Conservation (phyloP, 2,113 vertebrate genomes). For the Arothron firmamentum region DNA sequence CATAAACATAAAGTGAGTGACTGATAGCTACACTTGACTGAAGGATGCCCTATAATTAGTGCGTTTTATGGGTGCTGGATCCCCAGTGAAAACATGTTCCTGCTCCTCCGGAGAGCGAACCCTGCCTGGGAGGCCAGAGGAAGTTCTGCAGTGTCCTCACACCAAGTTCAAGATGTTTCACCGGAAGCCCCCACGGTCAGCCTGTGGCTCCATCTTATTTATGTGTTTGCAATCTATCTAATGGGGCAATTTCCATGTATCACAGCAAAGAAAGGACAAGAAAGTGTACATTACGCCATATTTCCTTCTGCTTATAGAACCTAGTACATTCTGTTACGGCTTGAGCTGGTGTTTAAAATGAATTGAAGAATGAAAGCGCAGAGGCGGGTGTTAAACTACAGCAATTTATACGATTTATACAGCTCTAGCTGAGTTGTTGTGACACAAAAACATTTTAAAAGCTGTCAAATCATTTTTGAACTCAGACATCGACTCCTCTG, state of each 20-base stretch:
- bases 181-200: conserved; percentile 13
- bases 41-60: conserved; percentile 67
- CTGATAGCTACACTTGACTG: conserved; percentile 59
- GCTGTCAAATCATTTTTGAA: neutral
- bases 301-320: neutral
- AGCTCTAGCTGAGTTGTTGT: no score
- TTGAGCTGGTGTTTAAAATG: neutral
- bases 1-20: conserved; percentile 65
- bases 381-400: no score
- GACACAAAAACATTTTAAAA: no score
- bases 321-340: conserved; percentile 13
- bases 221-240: conserved; percentile 16
- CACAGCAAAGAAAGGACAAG: neutral
- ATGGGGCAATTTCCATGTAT: conserved; percentile 13
- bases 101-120: conserved; percentile 48
- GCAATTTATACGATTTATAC: no score
- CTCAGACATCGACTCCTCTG: neutral
- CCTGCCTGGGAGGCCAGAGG: conserved; percentile 55
- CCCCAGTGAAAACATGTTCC: conserved; percentile 59
- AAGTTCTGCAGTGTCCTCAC: conserved; percentile 34
- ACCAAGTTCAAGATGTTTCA: conserved; percentile 39
- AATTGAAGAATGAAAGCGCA: no score
- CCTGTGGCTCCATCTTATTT: conserved; percentile 18
- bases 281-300: no score
- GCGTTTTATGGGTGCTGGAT: conserved; percentile 58